Percentiles rank a stretch among this genome's conserved stretches.
Conservation (phyloP, 2,888 invertebrate species). For the Apamea anceps region DNA sequence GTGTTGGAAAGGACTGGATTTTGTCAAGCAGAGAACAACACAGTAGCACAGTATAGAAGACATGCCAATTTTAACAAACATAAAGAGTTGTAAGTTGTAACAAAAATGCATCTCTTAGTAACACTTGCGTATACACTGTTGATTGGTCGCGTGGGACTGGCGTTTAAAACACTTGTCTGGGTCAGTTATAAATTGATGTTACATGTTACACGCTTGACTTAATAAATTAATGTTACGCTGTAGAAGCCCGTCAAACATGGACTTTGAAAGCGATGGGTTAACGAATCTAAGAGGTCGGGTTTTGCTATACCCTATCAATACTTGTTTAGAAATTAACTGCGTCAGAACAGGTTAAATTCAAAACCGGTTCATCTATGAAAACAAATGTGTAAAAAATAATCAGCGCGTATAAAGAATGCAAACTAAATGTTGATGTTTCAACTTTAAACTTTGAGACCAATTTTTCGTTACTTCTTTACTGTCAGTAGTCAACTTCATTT, state of each 20-base stretch:
- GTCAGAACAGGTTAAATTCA: conserved; percentile 9
- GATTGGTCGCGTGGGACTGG: conserved; percentile 54
- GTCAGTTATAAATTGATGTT: conserved; percentile 45
- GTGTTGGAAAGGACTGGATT: neutral
- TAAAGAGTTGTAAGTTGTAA: neutral
- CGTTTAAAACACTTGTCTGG: conserved; percentile 51
- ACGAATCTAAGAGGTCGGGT: conserved; percentile 30
- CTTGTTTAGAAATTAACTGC: conserved; percentile 12
- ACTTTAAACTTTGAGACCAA: neutral
- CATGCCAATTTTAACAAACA: neutral
- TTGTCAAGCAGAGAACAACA: neutral
- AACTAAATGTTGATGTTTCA: neutral
- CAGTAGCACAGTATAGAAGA: neutral
- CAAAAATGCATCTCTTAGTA: conserved; percentile 27
- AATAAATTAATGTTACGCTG: conserved; percentile 20
- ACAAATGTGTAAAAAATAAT: neutral
- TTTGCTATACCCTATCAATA: neutral
- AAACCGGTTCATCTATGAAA: conserved; percentile 13
- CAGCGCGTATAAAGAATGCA: neutral
- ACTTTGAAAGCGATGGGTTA: conserved; percentile 42
- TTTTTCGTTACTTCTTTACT: neutral
- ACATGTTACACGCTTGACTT: conserved; percentile 36
- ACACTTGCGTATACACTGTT: conserved; percentile 12
- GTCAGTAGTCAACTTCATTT: neutral
- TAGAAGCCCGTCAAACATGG: conserved; percentile 13